A percentile compares a stretch with the other conserved stretches of the same genome.
These are phyloP conservation scores for Melanerpes aurifrons DNA, from an alignment of 2,113 vertebrate species.

Conservation along the genomic window DNA sequence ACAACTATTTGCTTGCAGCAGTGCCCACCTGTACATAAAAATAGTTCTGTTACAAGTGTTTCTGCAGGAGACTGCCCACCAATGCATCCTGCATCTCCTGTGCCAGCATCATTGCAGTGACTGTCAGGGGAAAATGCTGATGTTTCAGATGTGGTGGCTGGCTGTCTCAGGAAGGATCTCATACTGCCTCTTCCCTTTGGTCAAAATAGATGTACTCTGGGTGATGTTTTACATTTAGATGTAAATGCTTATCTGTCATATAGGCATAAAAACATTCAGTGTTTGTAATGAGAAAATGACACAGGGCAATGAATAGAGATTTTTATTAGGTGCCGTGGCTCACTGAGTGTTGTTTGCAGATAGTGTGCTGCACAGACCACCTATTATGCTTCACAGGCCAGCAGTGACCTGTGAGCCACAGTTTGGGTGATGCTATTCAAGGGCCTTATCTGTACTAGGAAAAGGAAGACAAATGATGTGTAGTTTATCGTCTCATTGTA, in stretches of 20 bases:
- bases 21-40: background rate
- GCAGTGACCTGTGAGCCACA: slow-evolving; percentile 2
- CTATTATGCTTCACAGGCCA: background rate
- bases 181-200: background rate
- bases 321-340: background rate
- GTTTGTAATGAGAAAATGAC: slow-evolving; percentile 10
- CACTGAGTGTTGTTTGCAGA: background rate
- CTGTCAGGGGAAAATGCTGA: background rate
- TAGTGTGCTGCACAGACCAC: background rate
- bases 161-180: background rate
- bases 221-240: background rate
- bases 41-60: background rate
- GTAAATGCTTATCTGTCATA: background rate
- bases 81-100: background rate
- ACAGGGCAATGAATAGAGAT: background rate
- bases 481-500: background rate
- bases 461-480: slow-evolving; percentile 39
- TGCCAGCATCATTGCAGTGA: background rate
- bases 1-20: background rate
- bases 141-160: background rate
- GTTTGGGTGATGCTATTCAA: background rate
- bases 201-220: background rate
- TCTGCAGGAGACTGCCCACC: background rate
- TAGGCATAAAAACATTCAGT: background rate
- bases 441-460: slow-evolving; percentile 19